Evolutionary conservation across 2,888 invertebrate genomes (phyloP).

Genomic region (Meteorus cinctellus): DNA sequence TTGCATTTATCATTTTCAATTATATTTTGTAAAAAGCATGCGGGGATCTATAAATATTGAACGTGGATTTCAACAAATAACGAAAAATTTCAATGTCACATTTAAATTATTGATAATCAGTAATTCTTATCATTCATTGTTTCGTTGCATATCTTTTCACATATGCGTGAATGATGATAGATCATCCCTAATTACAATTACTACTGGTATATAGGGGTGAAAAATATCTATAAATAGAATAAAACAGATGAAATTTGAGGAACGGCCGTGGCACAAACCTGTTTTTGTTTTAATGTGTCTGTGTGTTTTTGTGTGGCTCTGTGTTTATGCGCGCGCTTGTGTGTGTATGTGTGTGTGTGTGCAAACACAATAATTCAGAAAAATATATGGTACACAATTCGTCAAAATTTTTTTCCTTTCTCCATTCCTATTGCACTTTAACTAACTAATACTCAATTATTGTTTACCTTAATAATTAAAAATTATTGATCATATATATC

Average conservation of each 20-base stretch:
- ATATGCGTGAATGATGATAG: not conserved
- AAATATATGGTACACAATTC: conserved; percentile 39
- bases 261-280: not conserved
- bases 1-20: not conserved
- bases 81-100: not conserved
- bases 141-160: not conserved
- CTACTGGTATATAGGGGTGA: not conserved
- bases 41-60: not conserved
- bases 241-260: not conserved
- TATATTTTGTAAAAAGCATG: conserved; percentile 9
- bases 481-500: not conserved
- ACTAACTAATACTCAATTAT: conserved; percentile 40
- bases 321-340: not conserved
- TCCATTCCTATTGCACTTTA: conserved; percentile 37
- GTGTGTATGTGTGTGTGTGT: not conserved
- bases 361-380: conserved; percentile 31
- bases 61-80: not conserved
- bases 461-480: conserved; percentile 4
- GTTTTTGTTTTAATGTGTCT: not conserved
- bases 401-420: conserved; percentile 21
- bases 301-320: not conserved
- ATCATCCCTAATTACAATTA: not conserved
- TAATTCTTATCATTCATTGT: not conserved
- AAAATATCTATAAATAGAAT: conserved; percentile 6
- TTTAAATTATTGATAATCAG: not conserved